Conservation (phyloP, 2,113 vertebrate species). For the Origma solitaria region DNA sequence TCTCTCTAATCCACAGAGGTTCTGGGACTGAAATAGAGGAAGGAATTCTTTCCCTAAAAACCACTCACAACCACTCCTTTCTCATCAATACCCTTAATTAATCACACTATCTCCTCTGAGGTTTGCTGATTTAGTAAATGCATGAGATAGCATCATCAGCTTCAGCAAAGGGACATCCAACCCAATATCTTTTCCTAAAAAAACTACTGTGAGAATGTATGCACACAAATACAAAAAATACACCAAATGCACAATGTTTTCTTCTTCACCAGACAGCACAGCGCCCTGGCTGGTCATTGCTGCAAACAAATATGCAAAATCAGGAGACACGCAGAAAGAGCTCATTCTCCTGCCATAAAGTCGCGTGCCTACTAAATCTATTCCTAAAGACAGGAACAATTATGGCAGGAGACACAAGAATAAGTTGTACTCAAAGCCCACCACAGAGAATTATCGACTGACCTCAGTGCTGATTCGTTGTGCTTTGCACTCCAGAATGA, state of each 20-base stretch:
- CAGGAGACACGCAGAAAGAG: neutral
- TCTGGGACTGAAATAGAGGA: neutral
- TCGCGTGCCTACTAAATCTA: neutral
- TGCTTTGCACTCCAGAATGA: neutral
- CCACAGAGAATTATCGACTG: neutral
- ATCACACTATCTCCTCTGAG: neutral
- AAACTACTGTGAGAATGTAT: neutral
- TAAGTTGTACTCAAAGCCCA: neutral
- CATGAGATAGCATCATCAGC: neutral
- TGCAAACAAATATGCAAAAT: neutral
- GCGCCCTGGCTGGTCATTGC: neutral
- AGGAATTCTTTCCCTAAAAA: neutral
- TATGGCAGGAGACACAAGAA: neutral
- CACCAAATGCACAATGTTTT: neutral
- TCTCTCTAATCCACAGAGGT: neutral
- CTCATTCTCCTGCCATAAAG: neutral
- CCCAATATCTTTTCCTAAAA: neutral
- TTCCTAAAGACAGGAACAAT: neutral
- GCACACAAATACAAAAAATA: neutral
- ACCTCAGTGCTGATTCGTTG: neutral
- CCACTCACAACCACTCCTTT: neutral
- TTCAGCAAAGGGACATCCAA: neutral
- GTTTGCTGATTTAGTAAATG: neutral
- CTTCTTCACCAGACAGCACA: neutral
- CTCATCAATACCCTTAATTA: neutral